Evolutionary conservation across 2,888 invertebrate genomes (phyloP).

Genomic region (Melanchra persicariae): DNA sequence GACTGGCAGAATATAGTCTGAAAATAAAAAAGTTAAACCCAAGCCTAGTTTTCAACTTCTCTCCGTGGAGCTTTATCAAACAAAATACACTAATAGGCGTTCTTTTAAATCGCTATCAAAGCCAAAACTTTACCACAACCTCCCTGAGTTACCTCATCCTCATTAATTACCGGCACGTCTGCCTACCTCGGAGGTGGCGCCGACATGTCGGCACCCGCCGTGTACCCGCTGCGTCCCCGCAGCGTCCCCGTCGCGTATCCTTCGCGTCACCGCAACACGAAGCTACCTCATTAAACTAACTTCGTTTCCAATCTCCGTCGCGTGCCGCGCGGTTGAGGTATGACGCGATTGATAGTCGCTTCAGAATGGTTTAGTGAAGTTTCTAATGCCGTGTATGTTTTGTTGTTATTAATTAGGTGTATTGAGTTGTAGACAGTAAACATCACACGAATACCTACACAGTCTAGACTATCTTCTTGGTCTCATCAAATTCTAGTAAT

Average conservation of each 20-base stretch:
- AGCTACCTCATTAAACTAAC: constrained; percentile 66
- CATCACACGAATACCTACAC: not conserved
- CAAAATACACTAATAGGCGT: not conserved
- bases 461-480: not conserved
- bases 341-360: constrained; percentile 58
- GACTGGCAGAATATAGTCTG: not conserved
- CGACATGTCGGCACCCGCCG: constrained; percentile 27
- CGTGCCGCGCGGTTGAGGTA: constrained; percentile 57
- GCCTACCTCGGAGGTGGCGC: constrained; percentile 48
- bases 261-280: constrained; percentile 44
- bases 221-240: constrained; percentile 26
- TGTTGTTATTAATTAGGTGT: constrained; percentile 40
- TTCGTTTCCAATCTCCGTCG: constrained; percentile 67
- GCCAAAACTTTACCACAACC: constrained; percentile 19
- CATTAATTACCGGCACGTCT: constrained; percentile 51
- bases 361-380: constrained; percentile 14
- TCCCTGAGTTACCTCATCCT: constrained; percentile 31
- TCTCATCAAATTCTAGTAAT: not conserved
- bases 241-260: constrained; percentile 15
- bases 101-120: constrained; percentile 19
- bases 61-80: not conserved
- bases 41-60: too few relatives aligned
- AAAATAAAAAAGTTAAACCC: too few relatives aligned
- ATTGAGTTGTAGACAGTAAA: constrained; percentile 17
- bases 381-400: constrained; percentile 39